A percentile compares a stretch with the other conserved stretches of the same genome.
Conservation (phyloP, 1,140 invertebrate genomes). For the Tetragnatha versicolor region DNA sequence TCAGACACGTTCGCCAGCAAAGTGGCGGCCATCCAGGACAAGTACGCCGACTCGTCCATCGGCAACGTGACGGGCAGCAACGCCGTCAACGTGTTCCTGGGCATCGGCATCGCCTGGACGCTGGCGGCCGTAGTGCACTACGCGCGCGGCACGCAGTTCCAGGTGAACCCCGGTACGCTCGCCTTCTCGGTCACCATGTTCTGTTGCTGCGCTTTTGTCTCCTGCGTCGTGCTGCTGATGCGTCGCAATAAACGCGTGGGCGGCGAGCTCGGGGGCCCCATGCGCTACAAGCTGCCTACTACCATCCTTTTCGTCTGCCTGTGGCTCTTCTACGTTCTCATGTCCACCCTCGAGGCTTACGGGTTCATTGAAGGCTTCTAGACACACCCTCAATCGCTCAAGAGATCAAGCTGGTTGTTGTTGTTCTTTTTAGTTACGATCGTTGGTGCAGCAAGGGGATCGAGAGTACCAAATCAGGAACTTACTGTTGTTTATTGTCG, state of each 20-base stretch:
- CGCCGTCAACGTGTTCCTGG: constrained; percentile 90
- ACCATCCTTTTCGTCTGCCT: constrained; percentile 80
- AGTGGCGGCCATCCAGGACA: constrained; percentile 95
- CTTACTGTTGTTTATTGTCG: too few relatives aligned
- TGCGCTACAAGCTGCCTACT: constrained; percentile 76
- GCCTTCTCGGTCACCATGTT: constrained; percentile 70
- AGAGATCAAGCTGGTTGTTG: too few relatives aligned
- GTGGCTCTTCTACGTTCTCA: constrained; percentile 89
- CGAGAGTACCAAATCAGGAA: too few relatives aligned
- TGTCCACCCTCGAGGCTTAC: constrained; percentile 93
- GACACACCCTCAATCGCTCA: too few relatives aligned
- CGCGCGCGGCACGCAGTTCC: constrained; percentile 61
- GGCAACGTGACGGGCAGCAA: constrained; percentile 99
- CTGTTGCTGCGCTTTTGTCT: constrained; percentile 66
- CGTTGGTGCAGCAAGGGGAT: too few relatives aligned
- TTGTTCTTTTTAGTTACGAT: too few relatives aligned
- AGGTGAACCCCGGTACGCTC: constrained; percentile 67
- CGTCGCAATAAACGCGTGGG: constrained; percentile 80
- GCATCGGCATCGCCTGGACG: constrained; percentile 67
- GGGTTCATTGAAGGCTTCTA: constrained; percentile 66
- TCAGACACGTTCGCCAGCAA: constrained; percentile 96
- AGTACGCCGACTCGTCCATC: constrained; percentile 95
- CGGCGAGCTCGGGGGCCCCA: constrained; percentile 92
- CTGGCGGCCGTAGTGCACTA: constrained; percentile 63
- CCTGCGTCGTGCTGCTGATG: constrained; percentile 75